phyloP scores from a whole-genome alignment of 2,113 vertebrate species.

The Oryzias javanicus region DNA sequence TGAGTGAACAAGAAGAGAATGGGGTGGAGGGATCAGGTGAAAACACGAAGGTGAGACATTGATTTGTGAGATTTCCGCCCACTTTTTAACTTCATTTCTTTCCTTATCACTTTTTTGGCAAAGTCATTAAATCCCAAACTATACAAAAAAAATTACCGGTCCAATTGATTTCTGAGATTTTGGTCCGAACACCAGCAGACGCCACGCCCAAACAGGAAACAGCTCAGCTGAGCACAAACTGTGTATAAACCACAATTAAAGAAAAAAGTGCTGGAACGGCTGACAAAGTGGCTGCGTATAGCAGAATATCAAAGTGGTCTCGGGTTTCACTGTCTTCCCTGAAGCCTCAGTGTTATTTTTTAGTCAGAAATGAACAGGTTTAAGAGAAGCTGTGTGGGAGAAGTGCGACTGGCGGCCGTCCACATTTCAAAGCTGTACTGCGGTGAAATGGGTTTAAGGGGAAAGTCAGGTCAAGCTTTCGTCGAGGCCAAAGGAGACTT shows the following conservation, averaged over 20 bases:
- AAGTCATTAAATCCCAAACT: constrained; percentile 8
- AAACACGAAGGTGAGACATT: constrained; percentile 60
- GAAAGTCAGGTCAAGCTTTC: constrained; percentile 56
- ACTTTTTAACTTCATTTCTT: constrained; percentile 32
- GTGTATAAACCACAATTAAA: constrained; percentile 19
- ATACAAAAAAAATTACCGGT: constrained; percentile 13
- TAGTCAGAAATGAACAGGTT: constrained; percentile 29
- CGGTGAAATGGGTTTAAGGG: constrained; percentile 47
- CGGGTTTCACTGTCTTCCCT: constrained; percentile 32
- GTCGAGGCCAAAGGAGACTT: constrained; percentile 15
- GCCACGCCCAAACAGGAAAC: not conserved
- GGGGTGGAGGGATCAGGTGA: constrained; percentile 44
- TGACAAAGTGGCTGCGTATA: constrained; percentile 6
- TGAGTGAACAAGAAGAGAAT: constrained; percentile 35
- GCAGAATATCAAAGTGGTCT: constrained; percentile 29
- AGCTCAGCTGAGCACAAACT: not conserved
- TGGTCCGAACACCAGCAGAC: not conserved
- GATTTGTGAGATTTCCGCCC: constrained; percentile 56
- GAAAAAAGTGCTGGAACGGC: constrained; percentile 10
- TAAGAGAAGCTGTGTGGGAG: constrained; percentile 46
- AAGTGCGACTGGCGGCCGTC: constrained; percentile 37
- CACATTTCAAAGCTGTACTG: constrained; percentile 52
- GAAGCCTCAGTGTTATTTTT: constrained; percentile 46
- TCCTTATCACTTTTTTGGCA: constrained; percentile 7
- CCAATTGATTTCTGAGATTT: constrained; percentile 5